Conservation (phyloP, 2,113 vertebrate species). For the Electrona antarctica region DNA sequence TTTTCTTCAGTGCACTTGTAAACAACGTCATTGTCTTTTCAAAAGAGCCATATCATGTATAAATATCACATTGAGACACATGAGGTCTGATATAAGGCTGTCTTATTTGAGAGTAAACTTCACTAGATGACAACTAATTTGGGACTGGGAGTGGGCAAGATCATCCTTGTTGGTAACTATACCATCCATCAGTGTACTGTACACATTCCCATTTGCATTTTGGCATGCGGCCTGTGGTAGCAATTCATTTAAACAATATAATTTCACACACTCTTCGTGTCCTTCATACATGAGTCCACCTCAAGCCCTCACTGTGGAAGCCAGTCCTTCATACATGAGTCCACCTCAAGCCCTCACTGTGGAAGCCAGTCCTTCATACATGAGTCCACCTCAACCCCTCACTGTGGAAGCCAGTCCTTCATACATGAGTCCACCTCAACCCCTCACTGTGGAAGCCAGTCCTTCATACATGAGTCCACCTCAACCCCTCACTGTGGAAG, state of each 20-base stretch:
- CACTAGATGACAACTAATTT: conserved; percentile 40
- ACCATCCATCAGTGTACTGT: conserved; percentile 42
- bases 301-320: too few species aligned
- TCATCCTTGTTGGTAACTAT: conserved; percentile 40
- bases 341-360: too few species aligned
- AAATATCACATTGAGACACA: conserved; percentile 10
- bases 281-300: too few species aligned
- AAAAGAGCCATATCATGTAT: conserved; percentile 4
- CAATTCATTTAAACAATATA: not conserved
- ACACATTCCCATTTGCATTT: conserved; percentile 38
- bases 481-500: too few species aligned
- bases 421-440: too few species aligned
- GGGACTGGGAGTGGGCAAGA: conserved; percentile 28
- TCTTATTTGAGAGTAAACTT: not conserved
- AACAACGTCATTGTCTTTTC: conserved; percentile 20
- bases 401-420: too few species aligned
- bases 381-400: too few species aligned
- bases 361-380: too few species aligned
- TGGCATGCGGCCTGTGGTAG: conserved; percentile 13
- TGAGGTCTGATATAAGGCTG: conserved; percentile 1
- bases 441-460: too few species aligned
- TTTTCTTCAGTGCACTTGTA: conserved; percentile 1
- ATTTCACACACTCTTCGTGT: not conserved
- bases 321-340: too few species aligned
- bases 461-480: too few species aligned